phyloP scores from a whole-genome alignment of 1,140 invertebrate genomes.

The Ceratina calcarata region DNA sequence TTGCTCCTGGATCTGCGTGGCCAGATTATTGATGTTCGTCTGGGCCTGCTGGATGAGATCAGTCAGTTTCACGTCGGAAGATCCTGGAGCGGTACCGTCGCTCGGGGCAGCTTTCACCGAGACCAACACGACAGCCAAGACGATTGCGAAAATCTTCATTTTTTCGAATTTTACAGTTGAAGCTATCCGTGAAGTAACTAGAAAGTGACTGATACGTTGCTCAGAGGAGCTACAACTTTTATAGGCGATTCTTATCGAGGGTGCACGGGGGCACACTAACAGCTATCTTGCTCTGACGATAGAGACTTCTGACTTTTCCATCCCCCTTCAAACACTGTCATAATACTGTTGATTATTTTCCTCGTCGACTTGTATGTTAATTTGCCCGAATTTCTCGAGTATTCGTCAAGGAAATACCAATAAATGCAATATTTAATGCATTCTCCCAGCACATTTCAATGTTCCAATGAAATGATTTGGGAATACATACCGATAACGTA shows the following conservation, averaged over 20 bases:
- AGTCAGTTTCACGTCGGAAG: slow-evolving; percentile 28
- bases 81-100: slow-evolving; percentile 3
- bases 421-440: too few species aligned
- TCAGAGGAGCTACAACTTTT: slow-evolving; percentile 57
- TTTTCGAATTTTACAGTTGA: slow-evolving; percentile 2
- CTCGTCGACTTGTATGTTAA: neutral
- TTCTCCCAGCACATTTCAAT: too few species aligned
- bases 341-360: neutral
- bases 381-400: neutral
- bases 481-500: too few species aligned
- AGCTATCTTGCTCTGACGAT: slow-evolving; percentile 53
- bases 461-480: too few species aligned
- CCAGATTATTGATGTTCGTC: slow-evolving; percentile 56
- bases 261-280: slow-evolving; percentile 65
- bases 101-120: slow-evolving; percentile 29
- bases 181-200: neutral
- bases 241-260: slow-evolving; percentile 72
- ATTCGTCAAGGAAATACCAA: too few species aligned
- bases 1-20: slow-evolving; percentile 62
- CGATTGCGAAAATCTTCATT: slow-evolving; percentile 64
- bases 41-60: slow-evolving; percentile 66
- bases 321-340: neutral
- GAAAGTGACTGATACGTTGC: slow-evolving; percentile 63
- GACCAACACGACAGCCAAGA: slow-evolving; percentile 43
- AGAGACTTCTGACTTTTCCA: slow-evolving; percentile 13